A percentile compares a stretch with the other conserved stretches of the same genome.
Conservation (phyloP, 1,140 invertebrate species). For the Euwallacea fornicatus region DNA sequence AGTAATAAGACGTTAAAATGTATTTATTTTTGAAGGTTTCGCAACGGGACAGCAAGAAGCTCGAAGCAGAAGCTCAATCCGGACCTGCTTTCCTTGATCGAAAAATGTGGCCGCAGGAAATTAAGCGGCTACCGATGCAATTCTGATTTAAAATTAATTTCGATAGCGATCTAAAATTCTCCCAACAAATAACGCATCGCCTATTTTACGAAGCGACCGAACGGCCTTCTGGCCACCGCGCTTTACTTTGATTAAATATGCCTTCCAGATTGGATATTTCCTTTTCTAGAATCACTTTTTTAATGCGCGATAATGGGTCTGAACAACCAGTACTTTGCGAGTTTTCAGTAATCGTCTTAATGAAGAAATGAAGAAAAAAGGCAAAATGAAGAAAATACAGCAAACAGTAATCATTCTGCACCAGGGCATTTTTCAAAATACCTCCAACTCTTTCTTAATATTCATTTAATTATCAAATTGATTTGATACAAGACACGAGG, state of each 20-base stretch:
- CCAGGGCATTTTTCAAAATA: too few relatives aligned
- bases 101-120: constrained; percentile 31
- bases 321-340: too few relatives aligned
- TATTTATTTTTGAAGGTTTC: constrained; percentile 3
- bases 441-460: too few relatives aligned
- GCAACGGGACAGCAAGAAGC: not conserved
- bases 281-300: not conserved
- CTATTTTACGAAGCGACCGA: constrained; percentile 28
- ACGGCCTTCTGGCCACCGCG: constrained; percentile 27
- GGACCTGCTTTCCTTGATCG: constrained; percentile 15
- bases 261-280: constrained; percentile 18
- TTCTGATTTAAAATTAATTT: constrained; percentile 40
- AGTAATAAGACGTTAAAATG: not conserved
- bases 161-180: constrained; percentile 40
- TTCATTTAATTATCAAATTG: too few relatives aligned
- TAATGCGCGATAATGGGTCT: too few relatives aligned
- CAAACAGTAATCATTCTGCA: too few relatives aligned
- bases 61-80: constrained; percentile 2
- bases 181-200: constrained; percentile 36
- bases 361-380: too few relatives aligned
- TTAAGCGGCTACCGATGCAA: constrained; percentile 39
- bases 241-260: constrained; percentile 26
- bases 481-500: too few relatives aligned
- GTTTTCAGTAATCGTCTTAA: too few relatives aligned
- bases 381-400: too few relatives aligned